Percentiles rank a stretch among this genome's conserved stretches.
Conservation (phyloP, 2,888 invertebrate genomes). For the Incurvaria masculella region DNA sequence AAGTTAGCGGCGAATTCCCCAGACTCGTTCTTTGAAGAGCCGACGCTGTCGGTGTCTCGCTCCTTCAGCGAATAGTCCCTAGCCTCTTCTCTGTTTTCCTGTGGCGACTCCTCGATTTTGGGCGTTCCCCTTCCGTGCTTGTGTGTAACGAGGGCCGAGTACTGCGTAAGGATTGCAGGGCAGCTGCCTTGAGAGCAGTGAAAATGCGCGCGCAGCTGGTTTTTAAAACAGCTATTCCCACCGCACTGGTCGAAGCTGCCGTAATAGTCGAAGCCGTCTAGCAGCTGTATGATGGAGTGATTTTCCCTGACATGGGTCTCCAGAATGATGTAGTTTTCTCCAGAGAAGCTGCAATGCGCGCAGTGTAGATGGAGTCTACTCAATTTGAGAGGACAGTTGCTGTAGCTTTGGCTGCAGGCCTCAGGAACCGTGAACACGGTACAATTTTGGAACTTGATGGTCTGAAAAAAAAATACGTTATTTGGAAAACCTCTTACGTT, state of each 20-base stretch:
- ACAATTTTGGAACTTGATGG: slow-evolving; percentile 60
- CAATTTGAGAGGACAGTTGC: slow-evolving; percentile 65
- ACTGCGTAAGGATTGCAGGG: slow-evolving; percentile 48
- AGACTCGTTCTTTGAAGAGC: slow-evolving; percentile 34
- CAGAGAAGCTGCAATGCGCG: slow-evolving; percentile 81
- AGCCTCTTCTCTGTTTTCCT: slow-evolving; percentile 45
- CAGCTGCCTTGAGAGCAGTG: slow-evolving; percentile 51
- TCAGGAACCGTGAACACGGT: slow-evolving; percentile 59
- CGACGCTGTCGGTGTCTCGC: slow-evolving; percentile 42
- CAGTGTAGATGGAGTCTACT: slow-evolving; percentile 82
- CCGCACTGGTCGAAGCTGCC: slow-evolving; percentile 50
- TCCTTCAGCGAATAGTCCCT: slow-evolving; percentile 53
- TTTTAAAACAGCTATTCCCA: slow-evolving; percentile 49
- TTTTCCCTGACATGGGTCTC: slow-evolving; percentile 83
- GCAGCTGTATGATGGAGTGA: slow-evolving; percentile 76
- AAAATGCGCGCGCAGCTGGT: slow-evolving; percentile 45
- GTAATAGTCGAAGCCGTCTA: slow-evolving; percentile 85
- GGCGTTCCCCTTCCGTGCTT: slow-evolving; percentile 49
- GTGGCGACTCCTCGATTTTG: slow-evolving; percentile 39
- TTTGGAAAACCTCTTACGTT: too few relatives aligned
- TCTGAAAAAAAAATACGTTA: slow-evolving; percentile 33
- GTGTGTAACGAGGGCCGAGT: slow-evolving; percentile 48
- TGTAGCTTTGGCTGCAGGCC: slow-evolving; percentile 65
- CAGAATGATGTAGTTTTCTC: slow-evolving; percentile 73
- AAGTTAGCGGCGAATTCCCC: slow-evolving; percentile 42